Evolutionary conservation across 2,797 vertebrate genomes (phyloP), one percentile per base, ranked within the genome.

Genomic region (Hipposideros larvatus): DNA sequence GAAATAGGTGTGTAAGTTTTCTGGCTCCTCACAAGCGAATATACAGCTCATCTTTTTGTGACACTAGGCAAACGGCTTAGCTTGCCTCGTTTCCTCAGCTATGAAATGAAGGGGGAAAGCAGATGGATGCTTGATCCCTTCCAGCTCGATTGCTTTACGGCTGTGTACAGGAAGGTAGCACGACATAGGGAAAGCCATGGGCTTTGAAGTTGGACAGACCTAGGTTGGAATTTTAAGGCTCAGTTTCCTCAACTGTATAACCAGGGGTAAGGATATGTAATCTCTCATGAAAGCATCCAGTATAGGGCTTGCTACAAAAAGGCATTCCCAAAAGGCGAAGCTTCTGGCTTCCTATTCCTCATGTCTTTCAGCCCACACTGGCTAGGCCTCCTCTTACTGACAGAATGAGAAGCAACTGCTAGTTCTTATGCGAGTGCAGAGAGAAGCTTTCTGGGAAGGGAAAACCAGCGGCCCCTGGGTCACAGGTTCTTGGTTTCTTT

Each of bases 221-320:
- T n/a, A 73, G 70, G 18, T 4, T 70, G 43, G 75, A 59, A 88
- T 66, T 79, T 84, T 26, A 95, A 96, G 71, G 43, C 43, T 80
- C 22, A 5, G 16, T 65, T 83, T 86, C 57, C 57, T 90, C 22
- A 87, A 10, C 7, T 92, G 53, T 59, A 15, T 43, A 24, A 34
- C 2, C 2, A 63, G 8, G 10, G 11, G 37, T 41, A 41, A 34
- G 15, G 9, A 48, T 18, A 74, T 11, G 51, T 18, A 71, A 83
- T 80, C 59, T 90, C 63, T 90, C 22, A 77, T 68, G 57, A 84
- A 92, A 79, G 79, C 41, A 80, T 53, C 24, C 11, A 28, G 57
- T 14, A 68, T 10, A 90, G 28, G 31, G 15, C 18, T 46, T 93
- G 66, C 74, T 48, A 73, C 21, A 24, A 51, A 89, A 65, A 63